A percentile compares a stretch with the other conserved stretches of the same genome.
phyloP scores from a whole-genome alignment of 1,140 invertebrate genomes.

The Ylistrum balloti region DNA sequence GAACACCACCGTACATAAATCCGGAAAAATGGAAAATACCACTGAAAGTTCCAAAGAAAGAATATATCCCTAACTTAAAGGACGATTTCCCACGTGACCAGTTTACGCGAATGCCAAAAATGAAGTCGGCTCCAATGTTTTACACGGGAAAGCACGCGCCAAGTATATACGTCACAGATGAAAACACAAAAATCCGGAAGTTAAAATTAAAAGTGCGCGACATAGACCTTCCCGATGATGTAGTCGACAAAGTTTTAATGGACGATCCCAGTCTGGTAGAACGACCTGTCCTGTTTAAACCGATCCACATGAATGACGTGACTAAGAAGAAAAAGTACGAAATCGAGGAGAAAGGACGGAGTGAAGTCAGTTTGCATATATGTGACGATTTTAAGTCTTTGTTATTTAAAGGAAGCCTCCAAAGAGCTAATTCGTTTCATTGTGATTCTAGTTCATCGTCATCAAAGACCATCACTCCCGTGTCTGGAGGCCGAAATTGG shows the following conservation, averaged over 20 bases:
- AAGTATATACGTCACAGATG: conserved; percentile 58
- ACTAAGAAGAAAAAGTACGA: conserved; percentile 77
- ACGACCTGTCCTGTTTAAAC: conserved; percentile 78
- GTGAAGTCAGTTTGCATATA: conserved; percentile 75
- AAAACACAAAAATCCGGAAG: conserved; percentile 65
- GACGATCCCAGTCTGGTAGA: conserved; percentile 68
- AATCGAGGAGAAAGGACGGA: conserved; percentile 65
- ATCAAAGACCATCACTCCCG: conserved; percentile 41
- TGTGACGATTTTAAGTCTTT: conserved; percentile 76
- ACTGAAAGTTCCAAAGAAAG: conserved; percentile 67
- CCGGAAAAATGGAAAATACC: conserved; percentile 78
- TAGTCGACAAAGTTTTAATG: conserved; percentile 65
- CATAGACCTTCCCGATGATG: conserved; percentile 71
- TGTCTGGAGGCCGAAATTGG: conserved; percentile 60
- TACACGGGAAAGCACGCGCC: conserved; percentile 72
- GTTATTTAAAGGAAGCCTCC: conserved; percentile 72
- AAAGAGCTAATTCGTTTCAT: conserved; percentile 43
- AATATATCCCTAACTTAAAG: conserved; percentile 75
- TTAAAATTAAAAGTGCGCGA: conserved; percentile 67
- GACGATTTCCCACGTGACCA: conserved; percentile 80
- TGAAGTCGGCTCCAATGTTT: conserved; percentile 71
- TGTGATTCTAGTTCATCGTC: conserved; percentile 44
- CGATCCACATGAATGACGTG: conserved; percentile 77
- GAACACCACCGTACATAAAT: conserved; percentile 62
- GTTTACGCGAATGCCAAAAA: conserved; percentile 77